A percentile compares a stretch with the other conserved stretches of the same genome.
Evolutionary conservation across 2,113 vertebrate genomes (phyloP).

Genomic region (Chlamydotis undulata): DNA sequence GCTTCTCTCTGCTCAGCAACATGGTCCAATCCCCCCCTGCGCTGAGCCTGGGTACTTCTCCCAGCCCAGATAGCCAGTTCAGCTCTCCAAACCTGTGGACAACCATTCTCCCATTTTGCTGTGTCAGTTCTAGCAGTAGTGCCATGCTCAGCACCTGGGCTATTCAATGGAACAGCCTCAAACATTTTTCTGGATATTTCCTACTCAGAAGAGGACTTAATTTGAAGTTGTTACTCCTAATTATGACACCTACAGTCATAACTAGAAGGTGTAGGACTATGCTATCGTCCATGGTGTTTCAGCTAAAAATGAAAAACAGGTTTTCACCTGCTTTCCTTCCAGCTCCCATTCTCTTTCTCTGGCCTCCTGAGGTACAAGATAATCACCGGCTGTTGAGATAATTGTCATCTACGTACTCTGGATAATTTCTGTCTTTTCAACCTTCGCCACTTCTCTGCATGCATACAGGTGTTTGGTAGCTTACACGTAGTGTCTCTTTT

Average conservation of each 20-base stretch:
- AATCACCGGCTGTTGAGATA: not conserved
- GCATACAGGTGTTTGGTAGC: not conserved
- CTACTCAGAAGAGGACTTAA: not conserved
- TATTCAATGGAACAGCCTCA: not conserved
- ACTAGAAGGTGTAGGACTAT: not conserved
- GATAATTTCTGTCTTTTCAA: not conserved
- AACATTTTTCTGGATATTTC: not conserved
- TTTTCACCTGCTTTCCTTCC: not conserved
- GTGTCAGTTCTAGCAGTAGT: not conserved
- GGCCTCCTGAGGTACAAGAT: not conserved
- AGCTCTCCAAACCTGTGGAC: not conserved
- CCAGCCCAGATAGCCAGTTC: not conserved
- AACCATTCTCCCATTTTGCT: not conserved
- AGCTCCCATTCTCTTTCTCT: not conserved
- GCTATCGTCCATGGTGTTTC: not conserved
- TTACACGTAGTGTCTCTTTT: not conserved
- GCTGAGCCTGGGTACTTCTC: not conserved
- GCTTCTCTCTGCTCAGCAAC: not conserved
- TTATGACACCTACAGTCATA: not conserved
- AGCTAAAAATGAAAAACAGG: not conserved
- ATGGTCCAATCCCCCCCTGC: accelerated
- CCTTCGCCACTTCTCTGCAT: not conserved
- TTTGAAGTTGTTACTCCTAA: not conserved
- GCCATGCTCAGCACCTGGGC: not conserved
- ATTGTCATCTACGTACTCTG: not conserved